Conservation (phyloP, 2,888 invertebrate genomes). For the Drosophila multiciliata region DNA sequence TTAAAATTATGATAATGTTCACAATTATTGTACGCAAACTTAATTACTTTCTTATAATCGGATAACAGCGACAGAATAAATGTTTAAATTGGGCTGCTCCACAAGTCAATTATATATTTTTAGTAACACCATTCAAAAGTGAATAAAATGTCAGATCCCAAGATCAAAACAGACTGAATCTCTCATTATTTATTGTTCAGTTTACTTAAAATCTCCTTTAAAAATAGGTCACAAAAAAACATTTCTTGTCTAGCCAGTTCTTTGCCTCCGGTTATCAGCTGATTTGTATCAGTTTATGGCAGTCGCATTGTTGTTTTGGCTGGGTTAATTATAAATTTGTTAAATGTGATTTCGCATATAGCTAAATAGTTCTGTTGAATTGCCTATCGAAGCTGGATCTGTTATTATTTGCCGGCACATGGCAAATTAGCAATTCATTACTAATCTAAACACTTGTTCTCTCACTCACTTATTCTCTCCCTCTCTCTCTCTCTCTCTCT, state of each 20-base stretch:
- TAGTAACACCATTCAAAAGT: not conserved
- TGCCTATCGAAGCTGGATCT: not conserved
- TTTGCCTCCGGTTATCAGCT: not conserved
- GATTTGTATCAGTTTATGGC: not conserved
- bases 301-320: not conserved
- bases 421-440: slow-evolving; percentile 15
- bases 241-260: not conserved
- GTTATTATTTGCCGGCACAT: not conserved
- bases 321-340: not conserved
- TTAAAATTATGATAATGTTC: not conserved
- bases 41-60: not conserved
- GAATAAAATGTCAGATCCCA: not conserved
- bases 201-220: not conserved
- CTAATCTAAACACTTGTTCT: slow-evolving; percentile 4
- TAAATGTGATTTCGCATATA: not conserved
- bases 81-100: no score
- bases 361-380: not conserved
- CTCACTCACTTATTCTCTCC: not conserved
- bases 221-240: not conserved
- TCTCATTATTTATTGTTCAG: not conserved
- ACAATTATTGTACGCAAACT: not conserved
- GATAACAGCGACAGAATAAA: not conserved
- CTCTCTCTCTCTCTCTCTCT: not conserved
- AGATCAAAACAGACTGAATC: not conserved
- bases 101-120: not conserved